Conservation (phyloP, 2,113 vertebrate genomes). For the Camelus dromedarius region DNA sequence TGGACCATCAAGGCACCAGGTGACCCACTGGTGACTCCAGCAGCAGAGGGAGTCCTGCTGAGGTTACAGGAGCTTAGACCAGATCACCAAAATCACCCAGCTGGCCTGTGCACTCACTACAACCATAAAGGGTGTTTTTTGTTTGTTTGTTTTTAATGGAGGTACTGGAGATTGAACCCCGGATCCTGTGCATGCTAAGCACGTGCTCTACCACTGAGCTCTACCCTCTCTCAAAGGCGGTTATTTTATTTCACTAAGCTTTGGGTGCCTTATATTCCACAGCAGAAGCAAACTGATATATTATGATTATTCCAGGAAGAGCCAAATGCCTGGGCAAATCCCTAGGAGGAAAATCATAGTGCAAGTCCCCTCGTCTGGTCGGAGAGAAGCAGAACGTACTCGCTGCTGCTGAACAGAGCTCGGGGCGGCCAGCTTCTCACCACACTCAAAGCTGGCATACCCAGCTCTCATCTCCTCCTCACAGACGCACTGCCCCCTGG, state of each 20-base stretch:
- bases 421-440: not conserved
- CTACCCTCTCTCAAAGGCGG: too few species aligned
- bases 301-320: conserved; percentile 12
- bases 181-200: too few species aligned
- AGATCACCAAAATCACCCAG: not conserved
- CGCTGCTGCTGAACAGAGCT: not conserved
- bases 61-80: not conserved
- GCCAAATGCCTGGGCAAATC: conserved; percentile 60
- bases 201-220: too few species aligned
- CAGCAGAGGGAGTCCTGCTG: not conserved
- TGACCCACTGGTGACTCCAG: rapidly evolving
- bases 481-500: conserved; percentile 39
- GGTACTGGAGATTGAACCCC: too few species aligned
- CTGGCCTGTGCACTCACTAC: too few species aligned
- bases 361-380: conserved; percentile 62
- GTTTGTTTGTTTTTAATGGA: too few species aligned
- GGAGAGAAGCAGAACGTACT: not conserved
- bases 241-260: not conserved
- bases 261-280: not conserved
- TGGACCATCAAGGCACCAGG: rapidly evolving
- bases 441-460: not conserved
- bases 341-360: conserved; percentile 42
- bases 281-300: not conserved
- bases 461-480: conserved; percentile 56
- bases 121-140: not conserved